Conservation (phyloP, 2,888 invertebrate genomes). For the Eilema sororculum region DNA sequence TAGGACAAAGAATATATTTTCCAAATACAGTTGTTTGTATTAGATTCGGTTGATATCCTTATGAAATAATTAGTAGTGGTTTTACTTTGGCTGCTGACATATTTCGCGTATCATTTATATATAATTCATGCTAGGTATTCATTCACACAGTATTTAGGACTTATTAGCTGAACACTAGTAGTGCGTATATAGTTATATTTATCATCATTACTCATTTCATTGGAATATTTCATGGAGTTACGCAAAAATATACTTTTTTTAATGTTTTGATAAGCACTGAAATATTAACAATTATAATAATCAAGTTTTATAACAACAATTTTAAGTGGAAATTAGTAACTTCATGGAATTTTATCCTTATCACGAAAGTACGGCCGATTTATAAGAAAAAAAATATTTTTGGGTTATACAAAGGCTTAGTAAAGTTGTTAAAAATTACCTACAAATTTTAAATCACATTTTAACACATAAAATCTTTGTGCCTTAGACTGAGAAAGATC, state of each 20-base stretch:
- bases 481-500: too few species aligned
- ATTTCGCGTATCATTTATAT: slow-evolving; percentile 13
- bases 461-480: neutral
- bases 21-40: neutral
- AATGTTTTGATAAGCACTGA: neutral
- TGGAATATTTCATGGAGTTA: slow-evolving; percentile 42
- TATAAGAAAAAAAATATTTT: slow-evolving; percentile 28
- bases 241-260: neutral
- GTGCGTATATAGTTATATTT: slow-evolving; percentile 42
- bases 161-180: slow-evolving; percentile 41
- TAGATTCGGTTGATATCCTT: neutral
- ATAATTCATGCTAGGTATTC: slow-evolving; percentile 14
- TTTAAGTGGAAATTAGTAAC: slow-evolving; percentile 28
- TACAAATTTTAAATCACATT: neutral
- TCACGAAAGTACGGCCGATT: slow-evolving; percentile 45
- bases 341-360: slow-evolving; percentile 41
- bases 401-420: neutral
- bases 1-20: slow-evolving; percentile 14
- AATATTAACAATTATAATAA: neutral
- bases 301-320: neutral
- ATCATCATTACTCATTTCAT: slow-evolving; percentile 43
- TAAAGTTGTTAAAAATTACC: neutral
- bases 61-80: slow-evolving; percentile 5
- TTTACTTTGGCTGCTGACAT: slow-evolving; percentile 35
- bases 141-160: slow-evolving; percentile 44